Evolutionary conservation across 2,113 vertebrate genomes (phyloP), one percentile per base, ranked within the genome.

Genomic region (Mus pahari): DNA sequence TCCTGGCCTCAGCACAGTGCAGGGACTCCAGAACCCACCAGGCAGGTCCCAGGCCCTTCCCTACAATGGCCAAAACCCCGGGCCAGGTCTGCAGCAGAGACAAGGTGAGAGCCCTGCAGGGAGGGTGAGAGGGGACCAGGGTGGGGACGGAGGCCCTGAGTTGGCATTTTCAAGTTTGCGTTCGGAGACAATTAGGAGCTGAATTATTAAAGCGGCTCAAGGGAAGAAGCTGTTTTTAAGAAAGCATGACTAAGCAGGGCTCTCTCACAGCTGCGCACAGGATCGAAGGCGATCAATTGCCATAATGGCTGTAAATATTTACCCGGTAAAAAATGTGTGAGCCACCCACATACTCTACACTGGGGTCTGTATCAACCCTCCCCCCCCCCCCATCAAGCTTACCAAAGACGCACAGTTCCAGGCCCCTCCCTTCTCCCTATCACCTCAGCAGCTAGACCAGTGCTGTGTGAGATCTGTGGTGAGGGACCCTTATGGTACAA

Each of bases 211-310:
- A 94, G 96, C 96, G 1, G n/a, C 70, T 92, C 50, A 60, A 96
- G 97, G 96, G 89, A 94, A 98, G 97, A 97, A 60, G 96, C 97
- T 97, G 97, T 96, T 98, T 98, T 98, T 98, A 96, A 98, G 98
- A 98, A 98, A 92, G 98, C 98, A 98, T 99, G 98, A 99, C 98
- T 98, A 98, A 98, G 98, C 98, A 98, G 89, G 97, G 97, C 98
- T 97, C 96, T 97, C 98, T 98, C 98, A 97, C 97, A 96, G 98
- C 93, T 84, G 98, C 73, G 83, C 93, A 91, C 96, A 94, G 96
- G 97, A 98, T 98, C 96, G 96, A 98, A 98, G 96, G 96, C 88
- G 36, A 98, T 98, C 98, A 95, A 98, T 98, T 39, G 64, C 79
- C 91, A 73, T 97, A 98, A 98, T 96, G 98, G 97, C 96, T 87